Base-by-base conservation (phyloP, 92 coral and sea anemone genomes). In the Palythoa caribaeorum region DNA sequence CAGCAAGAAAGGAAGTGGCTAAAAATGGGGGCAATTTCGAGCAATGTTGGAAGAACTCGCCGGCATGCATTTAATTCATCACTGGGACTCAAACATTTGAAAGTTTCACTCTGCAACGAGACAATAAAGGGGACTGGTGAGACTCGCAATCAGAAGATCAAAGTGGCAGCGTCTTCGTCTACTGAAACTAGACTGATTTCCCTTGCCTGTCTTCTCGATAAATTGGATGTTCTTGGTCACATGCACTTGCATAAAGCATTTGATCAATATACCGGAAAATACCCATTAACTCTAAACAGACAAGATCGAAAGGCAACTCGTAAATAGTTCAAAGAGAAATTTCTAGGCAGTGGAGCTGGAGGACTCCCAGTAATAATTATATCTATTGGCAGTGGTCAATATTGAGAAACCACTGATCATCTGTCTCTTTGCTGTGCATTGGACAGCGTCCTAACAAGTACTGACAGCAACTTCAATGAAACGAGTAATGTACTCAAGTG, bases 161-260 rank as follows among this genome's bases (percentile, higher is more conserved):
- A 63, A 77, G 40, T 15, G 1, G 15, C 90, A 13, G n/a, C 38
- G 3, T 57, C 77, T 78, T 15, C 38, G 14, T 59, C 86, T 20
- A 77, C 21, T 28, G 55, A 57, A 15, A 28, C 28, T 2, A 38
- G 90, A 16, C 77, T 77, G 14, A 37, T 19, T 17, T 77, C 90
- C 9, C 77, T 87, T 28, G 28, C 86, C 12, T 77, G 90, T 62
- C 38, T 87, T 71, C 90, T 87, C 57, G 86, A 87, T 37, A 86
- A 87, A 38, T 85, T 87, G 4, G 28, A 11, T 13, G 59, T 66
- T 55, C 28, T 6, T 38, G 86, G 90, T 20, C 71, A 52, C 39
- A 51, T 54, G 71, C 71, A 54, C 40, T 17, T 79, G 17, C 84
- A 79, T 47, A 71, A 35, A 15, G 84, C 71, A 9, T 79, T 79